These are phyloP conservation scores for Bathynomus jamesi DNA, from an alignment of 1,140 invertebrate species.

Conservation along the genomic window DNA sequence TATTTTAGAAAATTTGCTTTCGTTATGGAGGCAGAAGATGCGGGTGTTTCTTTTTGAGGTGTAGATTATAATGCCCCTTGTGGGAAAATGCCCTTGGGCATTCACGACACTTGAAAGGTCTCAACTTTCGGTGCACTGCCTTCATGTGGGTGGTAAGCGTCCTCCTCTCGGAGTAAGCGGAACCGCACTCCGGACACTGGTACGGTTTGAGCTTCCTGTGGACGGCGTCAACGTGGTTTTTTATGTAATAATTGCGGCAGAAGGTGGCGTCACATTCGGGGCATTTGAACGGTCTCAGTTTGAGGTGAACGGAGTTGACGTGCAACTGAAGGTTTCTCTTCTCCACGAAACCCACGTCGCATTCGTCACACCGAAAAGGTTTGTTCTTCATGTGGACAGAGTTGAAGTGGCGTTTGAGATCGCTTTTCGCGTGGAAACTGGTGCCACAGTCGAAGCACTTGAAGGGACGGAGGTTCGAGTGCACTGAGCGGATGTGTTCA, in stretches of 20 bases:
- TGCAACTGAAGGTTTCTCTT: background rate
- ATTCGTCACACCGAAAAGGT: constrained; percentile 2
- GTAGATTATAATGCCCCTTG: no score
- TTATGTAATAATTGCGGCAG: constrained; percentile 3
- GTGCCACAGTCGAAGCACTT: background rate
- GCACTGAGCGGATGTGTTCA: background rate
- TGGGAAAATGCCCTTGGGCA: no score
- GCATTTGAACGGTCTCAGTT: constrained; percentile 4
- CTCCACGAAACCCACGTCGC: background rate
- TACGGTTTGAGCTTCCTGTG: background rate
- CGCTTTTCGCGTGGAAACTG: background rate
- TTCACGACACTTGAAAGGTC: background rate
- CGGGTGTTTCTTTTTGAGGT: no score
- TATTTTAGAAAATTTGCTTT: no score
- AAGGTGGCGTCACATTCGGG: background rate
- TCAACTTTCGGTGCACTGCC: background rate
- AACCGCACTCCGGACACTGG: constrained; percentile 47
- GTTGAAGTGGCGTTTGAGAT: constrained; percentile 5
- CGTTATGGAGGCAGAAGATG: no score
- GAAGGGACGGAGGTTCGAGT: background rate
- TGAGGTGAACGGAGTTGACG: constrained; percentile 5
- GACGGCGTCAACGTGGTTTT: background rate
- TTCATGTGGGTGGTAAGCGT: no score
- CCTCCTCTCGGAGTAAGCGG: no score
- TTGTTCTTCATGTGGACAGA: constrained; percentile 5